Percentiles rank a stretch among this genome's conserved stretches.
phyloP scores from a whole-genome alignment of 2,113 vertebrate species.

The Leptodactylus fuscus region DNA sequence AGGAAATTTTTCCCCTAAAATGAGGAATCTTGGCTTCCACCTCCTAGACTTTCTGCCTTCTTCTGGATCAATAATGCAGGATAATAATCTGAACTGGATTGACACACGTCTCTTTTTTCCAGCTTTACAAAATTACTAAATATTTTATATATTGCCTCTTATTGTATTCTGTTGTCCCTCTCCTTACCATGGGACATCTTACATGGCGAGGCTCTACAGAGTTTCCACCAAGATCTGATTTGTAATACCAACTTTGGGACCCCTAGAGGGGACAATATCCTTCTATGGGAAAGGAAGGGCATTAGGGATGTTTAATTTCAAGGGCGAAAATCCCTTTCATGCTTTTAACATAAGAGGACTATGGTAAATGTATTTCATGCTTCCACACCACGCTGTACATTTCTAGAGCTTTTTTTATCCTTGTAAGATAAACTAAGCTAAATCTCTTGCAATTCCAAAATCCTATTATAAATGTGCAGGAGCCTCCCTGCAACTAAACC shows the following conservation, averaged over 20 bases:
- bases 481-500: constrained; percentile 61
- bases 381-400: neutral
- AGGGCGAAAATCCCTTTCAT: neutral
- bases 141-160: neutral
- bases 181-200: neutral
- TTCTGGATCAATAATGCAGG: no score
- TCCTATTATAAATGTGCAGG: constrained; percentile 63
- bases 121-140: no score
- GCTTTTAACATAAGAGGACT: neutral
- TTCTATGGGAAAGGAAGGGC: neutral
- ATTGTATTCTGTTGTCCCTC: neutral
- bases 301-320: constrained; percentile 8
- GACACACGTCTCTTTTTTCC: no score
- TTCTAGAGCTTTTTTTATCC: neutral
- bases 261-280: neutral
- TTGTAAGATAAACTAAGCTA: constrained; percentile 31
- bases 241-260: neutral
- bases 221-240: neutral
- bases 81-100: no score
- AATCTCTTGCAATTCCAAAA: constrained; percentile 61
- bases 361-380: constrained; percentile 12
- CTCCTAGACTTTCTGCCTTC: no score
- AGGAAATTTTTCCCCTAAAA: no score
- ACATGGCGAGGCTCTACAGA: neutral
- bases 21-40: no score